phyloP scores from a whole-genome alignment of 2,113 vertebrate species.

The Eretmochelys imbricata region DNA sequence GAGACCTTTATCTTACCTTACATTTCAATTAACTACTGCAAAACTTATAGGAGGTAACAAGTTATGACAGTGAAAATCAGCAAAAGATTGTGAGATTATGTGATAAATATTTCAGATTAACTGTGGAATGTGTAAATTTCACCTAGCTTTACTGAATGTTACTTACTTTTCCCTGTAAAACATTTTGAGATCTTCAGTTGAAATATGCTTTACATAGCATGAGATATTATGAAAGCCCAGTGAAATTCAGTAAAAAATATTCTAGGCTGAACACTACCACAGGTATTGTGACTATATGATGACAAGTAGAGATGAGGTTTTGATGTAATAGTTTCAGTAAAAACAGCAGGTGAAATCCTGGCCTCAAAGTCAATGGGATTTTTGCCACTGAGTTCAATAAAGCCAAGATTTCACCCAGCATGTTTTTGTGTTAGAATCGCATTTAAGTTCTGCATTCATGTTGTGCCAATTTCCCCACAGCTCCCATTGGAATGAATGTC shows the following conservation, averaged over 20 bases:
- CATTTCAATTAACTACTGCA: neutral
- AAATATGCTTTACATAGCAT: neutral
- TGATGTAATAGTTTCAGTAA: neutral
- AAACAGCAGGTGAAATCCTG: neutral
- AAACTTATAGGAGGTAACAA: neutral
- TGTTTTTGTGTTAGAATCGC: neutral
- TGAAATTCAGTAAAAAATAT: neutral
- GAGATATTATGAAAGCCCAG: neutral
- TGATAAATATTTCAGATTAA: neutral
- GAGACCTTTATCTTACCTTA: neutral
- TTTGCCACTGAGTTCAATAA: neutral
- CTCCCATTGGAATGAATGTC: rapidly evolving
- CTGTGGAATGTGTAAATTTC: neutral
- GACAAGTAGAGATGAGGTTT: neutral
- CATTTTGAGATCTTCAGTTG: neutral
- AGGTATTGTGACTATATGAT: neutral
- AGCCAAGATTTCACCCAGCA: neutral
- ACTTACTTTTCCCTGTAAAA: neutral
- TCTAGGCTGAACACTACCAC: neutral
- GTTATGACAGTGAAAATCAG: neutral
- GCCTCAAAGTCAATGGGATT: neutral
- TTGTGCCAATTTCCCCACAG: neutral
- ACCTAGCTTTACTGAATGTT: rapidly evolving
- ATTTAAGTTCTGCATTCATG: neutral
- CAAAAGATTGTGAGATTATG: neutral